phyloP scores from a whole-genome alignment of 2,113 vertebrate species.

The Callaeas wilsoni region DNA sequence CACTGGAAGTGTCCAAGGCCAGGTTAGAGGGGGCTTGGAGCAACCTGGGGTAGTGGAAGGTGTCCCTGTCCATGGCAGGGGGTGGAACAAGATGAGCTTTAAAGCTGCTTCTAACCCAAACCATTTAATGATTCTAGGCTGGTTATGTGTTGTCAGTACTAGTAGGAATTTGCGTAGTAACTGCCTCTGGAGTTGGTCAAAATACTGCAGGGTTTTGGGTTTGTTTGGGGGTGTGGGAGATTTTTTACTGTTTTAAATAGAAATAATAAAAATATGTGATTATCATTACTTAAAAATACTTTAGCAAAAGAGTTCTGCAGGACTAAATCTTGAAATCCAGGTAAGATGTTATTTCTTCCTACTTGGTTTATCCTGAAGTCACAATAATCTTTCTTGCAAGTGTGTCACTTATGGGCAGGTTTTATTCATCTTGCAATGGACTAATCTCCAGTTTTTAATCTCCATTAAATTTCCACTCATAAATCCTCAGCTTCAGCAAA shows the following conservation, averaged over 20 bases:
- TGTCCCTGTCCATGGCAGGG: background rate
- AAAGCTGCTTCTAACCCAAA: background rate
- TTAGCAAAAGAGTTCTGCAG: background rate
- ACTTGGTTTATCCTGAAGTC: background rate
- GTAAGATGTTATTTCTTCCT: background rate
- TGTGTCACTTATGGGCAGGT: background rate
- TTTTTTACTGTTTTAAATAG: background rate
- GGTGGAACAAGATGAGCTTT: background rate
- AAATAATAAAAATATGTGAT: background rate
- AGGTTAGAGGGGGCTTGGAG: background rate
- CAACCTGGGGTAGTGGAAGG: background rate
- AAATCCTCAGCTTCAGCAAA: background rate
- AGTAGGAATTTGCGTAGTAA: background rate
- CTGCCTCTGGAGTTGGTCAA: background rate
- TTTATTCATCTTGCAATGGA: background rate
- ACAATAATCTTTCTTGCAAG: background rate
- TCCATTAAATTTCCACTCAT: background rate
- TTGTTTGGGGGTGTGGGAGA: background rate
- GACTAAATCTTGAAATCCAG: background rate
- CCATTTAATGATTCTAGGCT: background rate
- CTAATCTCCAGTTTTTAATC: background rate
- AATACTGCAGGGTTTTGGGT: background rate
- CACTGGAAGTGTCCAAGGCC: fast-evolving
- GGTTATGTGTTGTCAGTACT: background rate
- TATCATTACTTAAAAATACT: background rate